Evolutionary conservation across 1,140 invertebrate species (phyloP), one percentile per base, ranked within the genome.

Genomic region (Solenopsis invicta): DNA sequence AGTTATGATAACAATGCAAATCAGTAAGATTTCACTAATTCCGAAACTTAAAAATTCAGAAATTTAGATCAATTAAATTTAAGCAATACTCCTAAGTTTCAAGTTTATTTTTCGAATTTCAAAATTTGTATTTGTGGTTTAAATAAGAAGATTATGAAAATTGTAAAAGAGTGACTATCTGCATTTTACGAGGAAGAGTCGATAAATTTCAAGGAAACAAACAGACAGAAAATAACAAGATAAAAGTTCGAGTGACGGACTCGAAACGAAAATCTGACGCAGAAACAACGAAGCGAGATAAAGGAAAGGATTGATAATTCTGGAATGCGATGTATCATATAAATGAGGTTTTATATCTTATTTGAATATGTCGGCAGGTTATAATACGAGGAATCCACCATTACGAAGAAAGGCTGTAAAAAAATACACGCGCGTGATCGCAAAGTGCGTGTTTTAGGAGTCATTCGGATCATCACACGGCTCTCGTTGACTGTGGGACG

Each of bases 401-500:
- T 54, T 13, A n/a, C 2, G 2, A 45, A 77, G 45, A 77, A 62
- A 64, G 2, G 8, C 5, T 16, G 21, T 37, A 34, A 9, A 62
- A 62, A 45, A 37, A 37, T 64, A 66, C 10, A 52, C 1, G 21
- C n/a, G 21, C 37, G 21, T n/a, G 41, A 2, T 62, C 4, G 29
- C 24, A 62, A 76, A 76, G 37, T 9, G n/a, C 77, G 21, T 37
- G 48, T 69, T 80, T 45, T 69, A 29, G 16, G 48, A 80, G 12
- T 80, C 24, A 52, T 29, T 78, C 29, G n/a, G n/a, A 21, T 76
- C 29, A 45, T 80, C 62, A 80, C 76, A 24, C 37, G 62, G 13
- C 48, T 3, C 8, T 18, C n/a, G 45, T 80, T 41, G 48, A 18
- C 12, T 52, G 21, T 45, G 37, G 37, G 59, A n/a, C 10, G 34